Evolutionary conservation across 1,140 invertebrate species (phyloP), one percentile per base, ranked within the genome.

Genomic region (Drosophila leontia): DNA sequence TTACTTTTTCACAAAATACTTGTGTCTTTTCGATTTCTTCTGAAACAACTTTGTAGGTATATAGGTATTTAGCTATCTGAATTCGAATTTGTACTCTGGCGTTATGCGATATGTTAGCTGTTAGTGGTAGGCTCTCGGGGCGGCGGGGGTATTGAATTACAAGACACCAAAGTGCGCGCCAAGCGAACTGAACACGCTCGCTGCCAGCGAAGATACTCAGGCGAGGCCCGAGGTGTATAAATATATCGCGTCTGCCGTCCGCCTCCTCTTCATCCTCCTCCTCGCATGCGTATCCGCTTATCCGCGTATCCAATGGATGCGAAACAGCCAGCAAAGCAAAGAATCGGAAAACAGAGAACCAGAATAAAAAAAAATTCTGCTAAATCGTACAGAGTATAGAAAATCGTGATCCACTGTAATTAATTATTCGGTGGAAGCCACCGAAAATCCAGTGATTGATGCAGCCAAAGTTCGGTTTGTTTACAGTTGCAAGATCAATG

Each of bases 81-180:
- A 65, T 62, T 79, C 71, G 63, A 78, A 63, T 85, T 74, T 78
- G 67, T 61, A 58, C 77, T 70, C 51, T 65, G 76, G 68, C 75
- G 88, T 88, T 75, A 91, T 88, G 79, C 75, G 88, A 91, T 91
- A 48, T 48, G 47, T 48, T 48, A 91, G 83, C 69, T 85, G 88
- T 71, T 84, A 87, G 70, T 88, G 82, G 79, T 79, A 29, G n/a
- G 51, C 32, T 34, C 32, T 23, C 86, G 72, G 80, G 74, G 57
- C 67, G 48, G 51, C 65, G 39, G 63, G 71, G 84, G 88, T 91
- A 91, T 91, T 91, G 68, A 91, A 88, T 91, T 91, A 88, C 88
- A 81, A 82, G 85, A 88, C 85, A 90, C 85, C 85, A 90, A 90
- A 88, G 85, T 88, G 81, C 85, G 85, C 85, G 81, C 85, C 81